Evolutionary conservation across 2,888 invertebrate genomes (phyloP).

Genomic region (Bembecia ichneumoniformis): DNA sequence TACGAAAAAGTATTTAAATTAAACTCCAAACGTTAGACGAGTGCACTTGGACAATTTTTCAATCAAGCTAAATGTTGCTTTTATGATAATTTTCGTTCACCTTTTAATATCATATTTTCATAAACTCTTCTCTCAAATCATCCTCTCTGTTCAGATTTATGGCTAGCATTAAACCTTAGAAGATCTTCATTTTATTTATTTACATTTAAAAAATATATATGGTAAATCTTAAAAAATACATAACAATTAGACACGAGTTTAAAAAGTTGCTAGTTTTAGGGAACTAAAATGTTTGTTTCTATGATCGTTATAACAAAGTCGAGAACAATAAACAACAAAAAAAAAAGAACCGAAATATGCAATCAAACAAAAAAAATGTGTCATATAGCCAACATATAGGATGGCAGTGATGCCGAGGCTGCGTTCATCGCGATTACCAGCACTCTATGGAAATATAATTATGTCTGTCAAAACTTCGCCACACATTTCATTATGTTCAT

Average conservation of each 20-base stretch:
- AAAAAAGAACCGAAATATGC: conserved; percentile 27
- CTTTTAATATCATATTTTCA: neutral
- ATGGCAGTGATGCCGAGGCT: no score
- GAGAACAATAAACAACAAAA: conserved; percentile 62
- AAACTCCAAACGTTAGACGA: no score
- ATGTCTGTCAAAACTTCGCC: no score
- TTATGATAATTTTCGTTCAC: no score
- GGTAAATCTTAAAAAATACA: conserved; percentile 67
- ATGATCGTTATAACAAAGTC: conserved; percentile 60
- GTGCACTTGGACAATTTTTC: no score
- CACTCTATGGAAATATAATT: no score
- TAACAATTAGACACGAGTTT: conserved; percentile 55
- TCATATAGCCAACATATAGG: no score
- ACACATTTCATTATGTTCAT: no score
- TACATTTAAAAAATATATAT: conserved; percentile 40
- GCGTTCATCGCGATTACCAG: no score
- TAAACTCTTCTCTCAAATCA: conserved; percentile 2
- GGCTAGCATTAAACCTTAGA: conserved; percentile 42
- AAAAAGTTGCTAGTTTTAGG: conserved; percentile 49
- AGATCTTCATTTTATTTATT: conserved; percentile 52
- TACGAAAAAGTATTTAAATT: no score
- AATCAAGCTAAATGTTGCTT: no score
- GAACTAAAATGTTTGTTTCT: conserved; percentile 47
- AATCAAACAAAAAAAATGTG: no score
- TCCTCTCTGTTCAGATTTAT: conserved; percentile 10